phyloP scores from a whole-genome alignment of 1,140 invertebrate species.

The Zaprionus inermis region DNA sequence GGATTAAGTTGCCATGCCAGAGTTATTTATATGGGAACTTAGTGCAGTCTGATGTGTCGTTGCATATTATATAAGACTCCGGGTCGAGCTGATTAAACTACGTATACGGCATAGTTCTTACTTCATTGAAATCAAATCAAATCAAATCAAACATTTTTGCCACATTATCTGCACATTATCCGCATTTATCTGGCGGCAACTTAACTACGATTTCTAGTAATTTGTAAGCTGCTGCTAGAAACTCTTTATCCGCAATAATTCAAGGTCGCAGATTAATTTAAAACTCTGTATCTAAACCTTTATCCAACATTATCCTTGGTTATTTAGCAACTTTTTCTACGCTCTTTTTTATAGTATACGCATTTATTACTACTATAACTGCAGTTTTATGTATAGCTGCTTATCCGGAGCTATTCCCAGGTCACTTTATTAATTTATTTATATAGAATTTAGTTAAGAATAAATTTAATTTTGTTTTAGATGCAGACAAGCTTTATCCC shows the following conservation, averaged over 20 bases:
- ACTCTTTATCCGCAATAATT: background rate
- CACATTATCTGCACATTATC: background rate
- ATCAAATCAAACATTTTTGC: background rate
- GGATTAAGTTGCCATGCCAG: conserved; percentile 1
- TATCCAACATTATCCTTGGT: background rate
- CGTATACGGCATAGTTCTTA: background rate
- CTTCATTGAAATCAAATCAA: background rate
- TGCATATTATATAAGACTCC: too few species aligned
- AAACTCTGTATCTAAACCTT: background rate
- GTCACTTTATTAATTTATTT: too few species aligned
- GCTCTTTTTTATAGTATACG: background rate
- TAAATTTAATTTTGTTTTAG: too few species aligned
- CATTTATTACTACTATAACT: background rate
- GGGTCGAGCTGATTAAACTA: background rate
- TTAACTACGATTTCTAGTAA: background rate
- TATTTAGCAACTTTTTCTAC: background rate
- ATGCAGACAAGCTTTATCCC: too few species aligned
- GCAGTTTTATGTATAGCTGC: too few species aligned
- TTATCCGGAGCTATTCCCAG: too few species aligned
- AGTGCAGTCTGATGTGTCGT: background rate
- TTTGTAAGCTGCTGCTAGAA: background rate
- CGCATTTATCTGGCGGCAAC: background rate
- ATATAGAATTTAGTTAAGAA: too few species aligned
- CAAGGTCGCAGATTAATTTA: background rate
- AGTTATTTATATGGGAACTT: conserved; percentile 4